Base-by-base conservation (phyloP, 1,140 invertebrate species). In the Watersipora subatra region DNA sequence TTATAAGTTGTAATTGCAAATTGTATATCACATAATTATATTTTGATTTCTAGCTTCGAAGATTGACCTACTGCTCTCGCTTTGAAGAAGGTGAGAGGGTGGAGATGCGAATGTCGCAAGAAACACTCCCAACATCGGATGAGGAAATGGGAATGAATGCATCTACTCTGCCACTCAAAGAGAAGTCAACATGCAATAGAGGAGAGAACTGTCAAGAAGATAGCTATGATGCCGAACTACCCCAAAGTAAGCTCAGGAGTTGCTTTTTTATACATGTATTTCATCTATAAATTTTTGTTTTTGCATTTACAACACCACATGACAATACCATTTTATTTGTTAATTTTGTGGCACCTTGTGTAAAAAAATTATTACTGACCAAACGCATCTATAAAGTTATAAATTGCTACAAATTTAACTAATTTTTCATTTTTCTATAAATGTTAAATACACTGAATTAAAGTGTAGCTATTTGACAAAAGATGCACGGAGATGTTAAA, bases 1-100 rank as follows among this genome's bases (percentile, higher is more conserved):
- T n/a, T n/a, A n/a, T n/a, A n/a, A n/a, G n/a, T n/a, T n/a, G n/a
- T n/a, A n/a, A n/a, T n/a, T n/a, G n/a, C n/a, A n/a, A n/a, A n/a
- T n/a, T n/a, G n/a, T n/a, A n/a, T n/a, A n/a, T n/a, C n/a, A n/a
- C n/a, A n/a, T n/a, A n/a, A n/a, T n/a, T n/a, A n/a, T n/a, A n/a
- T n/a, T n/a, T n/a, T n/a, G n/a, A n/a, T n/a, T n/a, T n/a, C n/a
- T n/a, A n/a, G 76, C 64, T 78, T 28, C 68, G 72, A 29, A 67
- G 76, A 0, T 66, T 78, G 65, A 75, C 72, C 0, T 78, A 72
- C 69, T 77, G 75, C 75, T 72, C 59, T 29, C 69, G 76, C 1
- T 76, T 65, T 61, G 72, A 71, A 46, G 73, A 69, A 3, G 63
- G 62, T 7, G 59, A 72, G 58, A 66, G 75, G n/a, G 64, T 70